phyloP scores from a whole-genome alignment of 2,797 vertebrate genomes.

The Gymnocypris eckloni region DNA sequence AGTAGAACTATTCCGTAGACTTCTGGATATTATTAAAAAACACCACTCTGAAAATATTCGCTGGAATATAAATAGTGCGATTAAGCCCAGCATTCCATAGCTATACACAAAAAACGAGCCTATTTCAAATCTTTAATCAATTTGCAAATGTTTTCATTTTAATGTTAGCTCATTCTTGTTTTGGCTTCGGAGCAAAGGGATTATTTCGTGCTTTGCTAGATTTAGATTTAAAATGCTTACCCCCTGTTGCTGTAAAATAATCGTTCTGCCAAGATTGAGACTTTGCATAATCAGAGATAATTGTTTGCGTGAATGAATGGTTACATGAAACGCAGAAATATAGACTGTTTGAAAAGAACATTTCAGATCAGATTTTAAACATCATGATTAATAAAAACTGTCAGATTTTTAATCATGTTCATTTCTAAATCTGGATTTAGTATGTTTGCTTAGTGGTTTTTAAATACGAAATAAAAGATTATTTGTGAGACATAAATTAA shows the following conservation, averaged over 20 bases:
- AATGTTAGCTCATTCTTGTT: constrained; percentile 20
- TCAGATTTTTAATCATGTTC: not conserved
- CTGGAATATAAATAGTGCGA: not conserved
- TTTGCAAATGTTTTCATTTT: constrained; percentile 21
- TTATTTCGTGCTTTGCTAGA: constrained; percentile 38
- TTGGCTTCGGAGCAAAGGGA: constrained; percentile 31
- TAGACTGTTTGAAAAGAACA: not conserved
- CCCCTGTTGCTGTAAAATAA: constrained; percentile 37
- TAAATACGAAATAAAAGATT: not conserved
- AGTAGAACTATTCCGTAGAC: not conserved
- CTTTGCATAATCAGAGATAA: constrained; percentile 36
- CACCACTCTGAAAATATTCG: not conserved
- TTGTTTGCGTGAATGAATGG: constrained; percentile 17
- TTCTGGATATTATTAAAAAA: not conserved
- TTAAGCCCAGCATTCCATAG: not conserved
- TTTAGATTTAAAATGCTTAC: constrained; percentile 47
- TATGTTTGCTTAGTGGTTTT: not conserved
- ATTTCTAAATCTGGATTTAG: constrained; percentile 12
- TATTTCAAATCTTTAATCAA: constrained; percentile 28
- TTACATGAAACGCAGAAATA: constrained; percentile 8
- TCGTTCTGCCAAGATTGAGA: constrained; percentile 29
- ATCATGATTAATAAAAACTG: not conserved
- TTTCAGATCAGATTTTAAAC: constrained; percentile 13
- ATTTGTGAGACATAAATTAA: not conserved
- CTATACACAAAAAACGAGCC: constrained; percentile 11